These are phyloP conservation scores for Strigamia crassipes DNA, from an alignment of 2,888 invertebrate species.

Conservation along the genomic window DNA sequence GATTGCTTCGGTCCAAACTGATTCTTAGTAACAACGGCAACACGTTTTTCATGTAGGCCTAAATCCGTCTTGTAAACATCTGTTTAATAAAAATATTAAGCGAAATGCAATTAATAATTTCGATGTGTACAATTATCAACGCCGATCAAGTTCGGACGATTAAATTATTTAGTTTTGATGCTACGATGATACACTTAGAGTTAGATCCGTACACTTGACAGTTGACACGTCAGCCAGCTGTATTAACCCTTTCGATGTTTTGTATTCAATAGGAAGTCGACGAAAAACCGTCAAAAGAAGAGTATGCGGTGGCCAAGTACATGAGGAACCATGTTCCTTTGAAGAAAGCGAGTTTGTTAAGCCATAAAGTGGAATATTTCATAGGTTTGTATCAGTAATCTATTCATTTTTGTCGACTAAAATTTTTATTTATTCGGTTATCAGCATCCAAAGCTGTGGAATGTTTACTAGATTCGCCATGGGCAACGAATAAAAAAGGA, in stretches of 20 bases:
- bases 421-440: constrained; percentile 46
- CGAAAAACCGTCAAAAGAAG: constrained; percentile 71
- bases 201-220: not conserved
- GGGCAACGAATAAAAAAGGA: constrained; percentile 65
- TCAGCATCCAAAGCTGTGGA: constrained; percentile 80
- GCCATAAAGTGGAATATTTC: constrained; percentile 96
- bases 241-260: constrained; percentile 12
- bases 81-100: not conserved
- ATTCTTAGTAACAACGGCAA: not conserved
- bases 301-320: constrained; percentile 92
- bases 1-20: not conserved
- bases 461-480: constrained; percentile 86
- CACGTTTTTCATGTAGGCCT: not conserved
- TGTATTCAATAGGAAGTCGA: constrained; percentile 43
- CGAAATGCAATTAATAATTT: constrained; percentile 15
- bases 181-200: no score
- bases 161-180: no score
- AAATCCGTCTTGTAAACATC: not conserved
- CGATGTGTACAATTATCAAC: not conserved
- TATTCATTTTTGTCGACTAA: not conserved
- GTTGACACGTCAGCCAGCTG: constrained; percentile 42
- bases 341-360: constrained; percentile 94
- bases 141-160: no score
- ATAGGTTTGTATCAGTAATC: constrained; percentile 67
- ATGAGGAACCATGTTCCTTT: constrained; percentile 89